These are phyloP conservation scores for Ypsolopha sequella DNA, from an alignment of 2,888 invertebrate species.

Conservation along the genomic window DNA sequence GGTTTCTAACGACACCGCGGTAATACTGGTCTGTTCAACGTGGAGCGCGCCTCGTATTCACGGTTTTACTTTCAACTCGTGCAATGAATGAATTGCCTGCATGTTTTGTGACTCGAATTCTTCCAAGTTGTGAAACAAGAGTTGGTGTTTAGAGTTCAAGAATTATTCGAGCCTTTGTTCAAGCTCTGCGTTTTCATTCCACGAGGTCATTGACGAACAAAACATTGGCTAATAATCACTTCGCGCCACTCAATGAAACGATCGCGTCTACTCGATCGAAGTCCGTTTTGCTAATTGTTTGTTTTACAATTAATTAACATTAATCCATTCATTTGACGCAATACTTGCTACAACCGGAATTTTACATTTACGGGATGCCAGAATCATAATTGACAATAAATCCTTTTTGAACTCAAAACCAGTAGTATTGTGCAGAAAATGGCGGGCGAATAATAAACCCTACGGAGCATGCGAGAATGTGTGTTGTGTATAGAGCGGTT, in stretches of 20 bases:
- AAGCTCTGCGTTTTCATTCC: slow-evolving; percentile 37
- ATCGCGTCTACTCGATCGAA: slow-evolving; percentile 13
- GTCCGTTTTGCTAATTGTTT: slow-evolving; percentile 6
- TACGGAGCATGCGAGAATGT: slow-evolving; percentile 19
- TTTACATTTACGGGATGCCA: too few species aligned
- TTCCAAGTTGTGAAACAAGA: not conserved
- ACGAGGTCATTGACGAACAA: slow-evolving; percentile 50
- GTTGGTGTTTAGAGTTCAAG: slow-evolving; percentile 22
- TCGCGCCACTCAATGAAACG: slow-evolving; percentile 30
- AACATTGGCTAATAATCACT: slow-evolving; percentile 56
- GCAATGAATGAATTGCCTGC: slow-evolving; percentile 14
- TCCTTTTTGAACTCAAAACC: too few species aligned
- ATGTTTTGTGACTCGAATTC: slow-evolving; percentile 11
- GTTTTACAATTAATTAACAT: too few species aligned
- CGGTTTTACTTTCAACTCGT: slow-evolving; percentile 1
- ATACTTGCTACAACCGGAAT: too few species aligned
- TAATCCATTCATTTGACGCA: too few species aligned
- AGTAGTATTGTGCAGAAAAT: slow-evolving; percentile 20
- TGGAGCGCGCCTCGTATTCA: not conserved
- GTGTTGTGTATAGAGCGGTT: slow-evolving; percentile 27
- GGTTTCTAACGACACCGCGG: slow-evolving; percentile 16
- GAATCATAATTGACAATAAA: too few species aligned
- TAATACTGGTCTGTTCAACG: not conserved
- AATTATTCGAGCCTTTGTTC: slow-evolving; percentile 32
- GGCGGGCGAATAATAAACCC: slow-evolving; percentile 36